These are phyloP conservation scores for Nothura maculosa DNA, from an alignment of 2,797 vertebrate genomes.

Conservation along the genomic window DNA sequence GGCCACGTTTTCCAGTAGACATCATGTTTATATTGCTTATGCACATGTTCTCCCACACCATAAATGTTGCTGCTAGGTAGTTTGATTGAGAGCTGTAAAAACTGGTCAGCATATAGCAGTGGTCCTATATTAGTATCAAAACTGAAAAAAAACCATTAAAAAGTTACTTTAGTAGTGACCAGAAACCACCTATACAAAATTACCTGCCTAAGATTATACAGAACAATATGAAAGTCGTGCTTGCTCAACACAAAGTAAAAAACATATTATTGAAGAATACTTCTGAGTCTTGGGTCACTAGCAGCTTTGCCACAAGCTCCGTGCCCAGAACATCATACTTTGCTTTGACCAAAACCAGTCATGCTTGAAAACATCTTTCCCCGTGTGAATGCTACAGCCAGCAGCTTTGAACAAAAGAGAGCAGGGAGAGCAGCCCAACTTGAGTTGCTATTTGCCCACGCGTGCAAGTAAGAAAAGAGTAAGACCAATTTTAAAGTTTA, in stretches of 20 bases:
- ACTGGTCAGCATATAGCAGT: slow-evolving; percentile 90
- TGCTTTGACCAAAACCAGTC: neutral
- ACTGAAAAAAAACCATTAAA: slow-evolving; percentile 68
- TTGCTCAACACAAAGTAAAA: neutral
- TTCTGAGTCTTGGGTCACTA: fast-evolving
- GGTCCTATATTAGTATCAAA: slow-evolving; percentile 90
- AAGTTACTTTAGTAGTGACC: neutral
- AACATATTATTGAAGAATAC: neutral
- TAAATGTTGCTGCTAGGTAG: slow-evolving; percentile 91
- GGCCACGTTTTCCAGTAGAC: slow-evolving; percentile 93
- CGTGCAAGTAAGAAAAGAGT: neutral
- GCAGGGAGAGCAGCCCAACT: neutral
- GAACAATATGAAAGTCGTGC: too few relatives aligned
- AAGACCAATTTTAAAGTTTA: neutral
- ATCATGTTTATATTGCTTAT: slow-evolving; percentile 86
- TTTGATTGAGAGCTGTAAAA: slow-evolving; percentile 88
- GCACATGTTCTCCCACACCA: slow-evolving; percentile 93
- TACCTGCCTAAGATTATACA: too few relatives aligned
- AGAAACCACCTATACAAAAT: too few relatives aligned
- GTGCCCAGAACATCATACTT: too few relatives aligned
- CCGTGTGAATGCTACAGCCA: neutral
- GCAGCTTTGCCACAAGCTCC: neutral
- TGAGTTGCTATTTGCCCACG: neutral
- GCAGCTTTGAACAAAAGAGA: neutral
- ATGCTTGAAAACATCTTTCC: neutral